phyloP scores from a whole-genome alignment of 2,797 vertebrate species.

The Aplochiton taeniatus region DNA sequence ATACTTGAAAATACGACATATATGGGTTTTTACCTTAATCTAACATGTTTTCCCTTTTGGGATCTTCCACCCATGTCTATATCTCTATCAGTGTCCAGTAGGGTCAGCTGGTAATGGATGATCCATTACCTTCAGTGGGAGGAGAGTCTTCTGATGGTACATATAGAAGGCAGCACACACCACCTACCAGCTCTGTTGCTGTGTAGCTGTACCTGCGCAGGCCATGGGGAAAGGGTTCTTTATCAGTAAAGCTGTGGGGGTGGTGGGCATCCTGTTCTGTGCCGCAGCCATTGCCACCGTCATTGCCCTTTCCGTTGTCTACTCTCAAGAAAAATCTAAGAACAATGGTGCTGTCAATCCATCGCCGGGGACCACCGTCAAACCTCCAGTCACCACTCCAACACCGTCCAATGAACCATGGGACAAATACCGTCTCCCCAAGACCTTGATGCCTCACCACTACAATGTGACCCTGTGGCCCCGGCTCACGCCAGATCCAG shows the following conservation, averaged over 20 bases:
- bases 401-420: slow-evolving; percentile 68
- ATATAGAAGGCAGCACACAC: slow-evolving; percentile 37
- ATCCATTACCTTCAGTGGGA: slow-evolving; percentile 27
- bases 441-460: slow-evolving; percentile 64
- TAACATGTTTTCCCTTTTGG: neutral
- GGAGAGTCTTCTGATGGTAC: slow-evolving; percentile 11
- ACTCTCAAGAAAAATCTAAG: slow-evolving; percentile 78
- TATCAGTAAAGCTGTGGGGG: slow-evolving; percentile 78
- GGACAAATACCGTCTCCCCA: slow-evolving; percentile 83
- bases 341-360: slow-evolving; percentile 34
- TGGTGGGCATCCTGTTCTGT: slow-evolving; percentile 64
- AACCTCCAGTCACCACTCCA: slow-evolving; percentile 47
- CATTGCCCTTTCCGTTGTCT: slow-evolving; percentile 85
- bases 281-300: slow-evolving; percentile 78
- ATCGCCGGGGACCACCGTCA: neutral
- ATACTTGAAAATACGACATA: too few relatives aligned
- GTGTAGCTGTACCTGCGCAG: neutral
- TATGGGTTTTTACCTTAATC: too few relatives aligned
- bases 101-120: slow-evolving; percentile 15
- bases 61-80: slow-evolving; percentile 3
- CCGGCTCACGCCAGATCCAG: slow-evolving; percentile 32
- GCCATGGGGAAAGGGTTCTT: slow-evolving; percentile 87
- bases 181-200: slow-evolving; percentile 1
- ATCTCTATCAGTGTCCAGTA: neutral
- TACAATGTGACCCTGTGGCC: slow-evolving; percentile 84